Percentiles rank a stretch among this genome's conserved stretches.
Evolutionary conservation across 92 coral and sea anemone species (phyloP).

Genomic region (Zoanthus sociatus): DNA sequence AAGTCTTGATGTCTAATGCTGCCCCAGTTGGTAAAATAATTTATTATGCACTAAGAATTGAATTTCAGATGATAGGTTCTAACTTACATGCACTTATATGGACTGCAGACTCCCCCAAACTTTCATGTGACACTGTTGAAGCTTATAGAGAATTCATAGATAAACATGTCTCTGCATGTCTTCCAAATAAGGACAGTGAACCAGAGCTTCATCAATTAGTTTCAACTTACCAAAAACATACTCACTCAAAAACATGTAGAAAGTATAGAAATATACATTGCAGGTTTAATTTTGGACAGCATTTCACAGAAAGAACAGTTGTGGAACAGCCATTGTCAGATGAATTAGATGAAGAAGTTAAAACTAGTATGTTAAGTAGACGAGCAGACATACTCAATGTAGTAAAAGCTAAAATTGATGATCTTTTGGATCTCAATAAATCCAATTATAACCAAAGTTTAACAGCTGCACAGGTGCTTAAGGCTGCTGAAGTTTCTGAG

Average conservation of each 20-base stretch:
- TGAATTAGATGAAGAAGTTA: constrained; percentile 32
- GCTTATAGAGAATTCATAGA: constrained; percentile 47
- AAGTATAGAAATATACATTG: constrained; percentile 42
- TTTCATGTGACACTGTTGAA: constrained; percentile 27
- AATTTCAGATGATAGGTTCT: constrained; percentile 71
- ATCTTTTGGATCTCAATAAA: constrained; percentile 47
- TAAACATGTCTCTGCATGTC: constrained; percentile 60
- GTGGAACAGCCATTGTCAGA: constrained; percentile 47
- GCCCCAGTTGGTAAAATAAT: constrained; percentile 62
- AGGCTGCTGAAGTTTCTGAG: too few relatives aligned
- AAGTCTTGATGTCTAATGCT: constrained; percentile 58
- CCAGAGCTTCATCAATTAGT: constrained; percentile 59
- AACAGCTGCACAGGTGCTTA: neutral
- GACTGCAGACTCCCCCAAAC: constrained; percentile 58
- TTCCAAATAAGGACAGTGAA: constrained; percentile 50
- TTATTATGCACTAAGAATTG: constrained; percentile 58
- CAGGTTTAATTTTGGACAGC: constrained; percentile 56
- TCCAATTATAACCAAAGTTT: constrained; percentile 38
- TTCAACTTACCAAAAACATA: constrained; percentile 45
- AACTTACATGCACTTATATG: constrained; percentile 66
- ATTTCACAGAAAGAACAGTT: constrained; percentile 46
- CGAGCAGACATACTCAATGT: constrained; percentile 17
- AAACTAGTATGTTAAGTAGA: neutral
- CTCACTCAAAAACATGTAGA: constrained; percentile 46
- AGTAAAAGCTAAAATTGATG: constrained; percentile 10